phyloP scores from a whole-genome alignment of 2,113 vertebrate genomes.

The Egretta garzetta region DNA sequence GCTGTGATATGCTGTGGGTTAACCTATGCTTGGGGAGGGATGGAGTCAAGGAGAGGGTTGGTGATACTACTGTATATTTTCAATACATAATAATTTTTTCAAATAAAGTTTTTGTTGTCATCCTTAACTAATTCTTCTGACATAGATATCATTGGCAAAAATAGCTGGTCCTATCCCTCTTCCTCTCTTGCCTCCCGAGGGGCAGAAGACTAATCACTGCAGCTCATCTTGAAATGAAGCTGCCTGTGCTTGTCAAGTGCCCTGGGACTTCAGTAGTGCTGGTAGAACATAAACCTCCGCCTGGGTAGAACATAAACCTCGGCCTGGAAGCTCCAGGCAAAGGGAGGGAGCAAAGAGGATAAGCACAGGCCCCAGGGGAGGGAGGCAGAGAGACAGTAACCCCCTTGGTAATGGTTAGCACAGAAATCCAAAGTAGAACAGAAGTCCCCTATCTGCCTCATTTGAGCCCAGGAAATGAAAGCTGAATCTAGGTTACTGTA shows the following conservation, averaged over 20 bases:
- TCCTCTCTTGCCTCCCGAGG: not conserved
- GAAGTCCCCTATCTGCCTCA: not conserved
- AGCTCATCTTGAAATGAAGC: not conserved
- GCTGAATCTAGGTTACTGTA: not conserved
- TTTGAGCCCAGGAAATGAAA: not conserved
- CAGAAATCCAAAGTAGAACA: not conserved
- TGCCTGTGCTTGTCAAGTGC: not conserved
- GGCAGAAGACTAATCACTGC: not conserved
- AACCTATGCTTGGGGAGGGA: constrained; percentile 49
- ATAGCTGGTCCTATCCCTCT: not conserved
- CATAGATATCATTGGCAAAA: not conserved
- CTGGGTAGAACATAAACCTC: not conserved
- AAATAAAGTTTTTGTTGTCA: constrained; percentile 76
- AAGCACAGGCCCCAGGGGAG: not conserved
- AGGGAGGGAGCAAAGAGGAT: not conserved
- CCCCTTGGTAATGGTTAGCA: not conserved
- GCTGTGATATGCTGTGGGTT: constrained; percentile 47
- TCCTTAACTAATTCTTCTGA: constrained; percentile 45
- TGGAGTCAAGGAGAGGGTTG: not conserved
- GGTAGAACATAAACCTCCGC: not conserved
- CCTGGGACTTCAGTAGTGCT: not conserved
- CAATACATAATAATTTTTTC: constrained; percentile 78
- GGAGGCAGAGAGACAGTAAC: not conserved
- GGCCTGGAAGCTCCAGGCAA: not conserved
- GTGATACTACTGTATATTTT: constrained; percentile 78